Evolutionary conservation across 2,888 invertebrate species (phyloP).

Genomic region (Tineola bisselliella): DNA sequence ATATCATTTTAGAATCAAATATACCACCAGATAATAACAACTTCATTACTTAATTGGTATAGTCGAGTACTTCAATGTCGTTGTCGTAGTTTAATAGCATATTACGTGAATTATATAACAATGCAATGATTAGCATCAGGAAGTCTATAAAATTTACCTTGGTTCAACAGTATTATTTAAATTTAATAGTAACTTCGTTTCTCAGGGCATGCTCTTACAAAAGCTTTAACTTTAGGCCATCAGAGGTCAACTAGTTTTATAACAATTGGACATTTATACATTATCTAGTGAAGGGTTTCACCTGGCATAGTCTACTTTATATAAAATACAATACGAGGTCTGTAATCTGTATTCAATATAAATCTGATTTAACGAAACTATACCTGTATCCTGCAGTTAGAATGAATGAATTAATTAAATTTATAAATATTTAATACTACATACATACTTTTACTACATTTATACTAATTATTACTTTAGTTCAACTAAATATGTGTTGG

Average conservation of each 20-base stretch:
- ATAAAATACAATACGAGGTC: not conserved
- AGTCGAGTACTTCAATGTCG: not conserved
- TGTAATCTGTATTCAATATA: too few species aligned
- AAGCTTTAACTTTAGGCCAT: not conserved
- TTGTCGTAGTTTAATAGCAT: slow-evolving; percentile 6
- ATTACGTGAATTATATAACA: slow-evolving; percentile 4
- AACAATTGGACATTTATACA: not conserved
- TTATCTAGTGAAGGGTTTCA: not conserved
- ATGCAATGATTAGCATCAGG: not conserved
- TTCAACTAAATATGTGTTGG: too few species aligned
- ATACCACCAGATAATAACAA: not conserved
- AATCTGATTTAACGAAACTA: too few species aligned
- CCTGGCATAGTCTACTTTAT: not conserved
- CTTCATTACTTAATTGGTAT: not conserved
- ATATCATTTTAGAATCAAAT: not conserved
- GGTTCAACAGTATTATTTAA: not conserved
- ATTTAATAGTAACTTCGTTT: not conserved
- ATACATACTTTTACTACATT: too few species aligned
- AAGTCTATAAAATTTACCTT: not conserved
- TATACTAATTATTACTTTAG: too few species aligned
- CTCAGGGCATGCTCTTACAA: not conserved
- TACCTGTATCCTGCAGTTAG: too few species aligned
- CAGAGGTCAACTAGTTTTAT: slow-evolving; percentile 5
- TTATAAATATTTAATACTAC: too few species aligned
- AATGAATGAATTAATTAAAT: too few species aligned